phyloP scores from a whole-genome alignment of 1,140 invertebrate genomes.

The Euwallacea fornicatus region DNA sequence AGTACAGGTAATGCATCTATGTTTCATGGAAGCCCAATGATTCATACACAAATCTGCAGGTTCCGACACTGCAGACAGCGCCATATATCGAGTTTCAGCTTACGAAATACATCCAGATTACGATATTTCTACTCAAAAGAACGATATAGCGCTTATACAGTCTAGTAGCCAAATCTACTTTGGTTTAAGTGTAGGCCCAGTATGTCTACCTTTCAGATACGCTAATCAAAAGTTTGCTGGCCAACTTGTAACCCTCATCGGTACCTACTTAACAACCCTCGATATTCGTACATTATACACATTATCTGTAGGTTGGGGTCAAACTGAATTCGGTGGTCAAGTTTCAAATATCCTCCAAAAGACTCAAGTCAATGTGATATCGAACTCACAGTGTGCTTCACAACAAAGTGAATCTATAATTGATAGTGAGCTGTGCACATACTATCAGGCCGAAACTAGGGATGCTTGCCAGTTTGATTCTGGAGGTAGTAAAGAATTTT shows the following conservation, averaged over 20 bases:
- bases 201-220: slow-evolving; percentile 67
- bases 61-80: slow-evolving; percentile 50
- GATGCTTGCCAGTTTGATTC: slow-evolving; percentile 72
- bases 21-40: background rate
- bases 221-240: slow-evolving; percentile 54
- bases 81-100: slow-evolving; percentile 45
- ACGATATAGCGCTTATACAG: slow-evolving; percentile 67
- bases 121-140: slow-evolving; percentile 50
- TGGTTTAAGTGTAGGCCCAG: slow-evolving; percentile 60
- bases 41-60: slow-evolving; percentile 38
- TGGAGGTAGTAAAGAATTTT: slow-evolving; percentile 55
- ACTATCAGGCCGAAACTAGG: slow-evolving; percentile 57
- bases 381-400: slow-evolving; percentile 55
- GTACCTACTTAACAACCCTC: slow-evolving; percentile 46
- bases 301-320: slow-evolving; percentile 65
- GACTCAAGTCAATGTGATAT: slow-evolving; percentile 56
- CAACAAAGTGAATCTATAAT: slow-evolving; percentile 18
- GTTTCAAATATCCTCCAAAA: slow-evolving; percentile 61
- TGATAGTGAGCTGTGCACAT: slow-evolving; percentile 66
- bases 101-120: slow-evolving; percentile 55
- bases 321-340: slow-evolving; percentile 57
- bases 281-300: background rate
- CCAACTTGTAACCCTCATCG: slow-evolving; percentile 57
- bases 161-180: slow-evolving; percentile 57
- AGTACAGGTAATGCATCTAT: slow-evolving; percentile 27